Base-by-base conservation (phyloP, 1,140 invertebrate genomes). In the Telenomus remus region DNA sequence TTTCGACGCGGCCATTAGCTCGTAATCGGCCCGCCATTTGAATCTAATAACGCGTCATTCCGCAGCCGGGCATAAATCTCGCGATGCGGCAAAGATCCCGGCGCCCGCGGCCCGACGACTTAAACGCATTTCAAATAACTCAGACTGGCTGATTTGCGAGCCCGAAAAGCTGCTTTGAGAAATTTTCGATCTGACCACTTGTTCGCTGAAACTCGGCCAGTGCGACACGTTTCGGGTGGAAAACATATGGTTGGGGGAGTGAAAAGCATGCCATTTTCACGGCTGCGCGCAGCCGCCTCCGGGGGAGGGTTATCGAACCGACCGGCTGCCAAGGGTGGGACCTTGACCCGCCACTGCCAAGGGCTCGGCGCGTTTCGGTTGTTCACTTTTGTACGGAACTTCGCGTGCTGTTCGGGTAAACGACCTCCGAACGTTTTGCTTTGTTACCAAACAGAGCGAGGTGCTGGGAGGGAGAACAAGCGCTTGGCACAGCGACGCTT, bases 341-440 rank as follows among this genome's bases (percentile, higher is more conserved):
- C 84, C 83, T 86, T 86, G 84, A 86, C 82, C 83, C 79, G 54
- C 48, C 59, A 68, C 70, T 70, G 64, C 73, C 72, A 77, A 81
- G 78, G 81, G 81, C 83, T 82, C 37, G 44, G 35, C 84, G 35
- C 84, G 74, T 84, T 86, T 80, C 76, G 82, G 79, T 81, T 78
- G 71, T 64, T 79, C 65, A 73, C 65, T 75, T 80, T 74, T 77
- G 57, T 76, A 59, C 68, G 55, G 43, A 63, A 68, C 57, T 64
- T 73, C 56, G 75, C 65, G 60, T 68, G 53, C 69, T 15, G 33
- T 1, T 2, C 19, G 43, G 71, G 72, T 63, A 59, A 68, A 75
- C 57, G 77, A 63, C 68, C 66, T 48, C 42, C 11, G 44, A 10
- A 12, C 53, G 19, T 14, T 39, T 34, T 12, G 50, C 59, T 63